Evolutionary conservation across 2,888 invertebrate genomes (phyloP).

Genomic region (Pilophorus perplexus): DNA sequence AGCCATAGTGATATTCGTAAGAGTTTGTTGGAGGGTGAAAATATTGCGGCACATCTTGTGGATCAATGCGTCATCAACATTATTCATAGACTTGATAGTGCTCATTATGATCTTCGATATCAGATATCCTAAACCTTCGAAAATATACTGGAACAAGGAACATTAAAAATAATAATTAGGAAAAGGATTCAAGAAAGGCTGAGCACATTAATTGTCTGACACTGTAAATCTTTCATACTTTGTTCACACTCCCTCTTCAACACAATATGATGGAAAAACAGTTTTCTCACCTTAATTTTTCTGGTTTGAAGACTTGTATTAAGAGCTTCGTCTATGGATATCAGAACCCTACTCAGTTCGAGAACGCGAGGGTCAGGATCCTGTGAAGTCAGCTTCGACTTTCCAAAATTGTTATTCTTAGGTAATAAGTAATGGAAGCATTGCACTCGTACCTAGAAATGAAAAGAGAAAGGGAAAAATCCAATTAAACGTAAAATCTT

Average conservation of each 20-base stretch:
- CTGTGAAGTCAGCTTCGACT: slow-evolving; percentile 56
- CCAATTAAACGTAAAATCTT: no score
- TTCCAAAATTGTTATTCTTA: slow-evolving; percentile 54
- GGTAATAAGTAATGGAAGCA: slow-evolving; percentile 89
- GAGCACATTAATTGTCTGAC: no score
- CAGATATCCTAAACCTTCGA: slow-evolving; percentile 83
- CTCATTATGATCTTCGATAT: slow-evolving; percentile 77
- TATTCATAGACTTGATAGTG: slow-evolving; percentile 72
- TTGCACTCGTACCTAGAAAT: slow-evolving; percentile 74
- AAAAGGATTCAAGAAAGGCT: neutral
- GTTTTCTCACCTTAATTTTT: slow-evolving; percentile 62
- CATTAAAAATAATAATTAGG: neutral
- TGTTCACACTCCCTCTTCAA: no score
- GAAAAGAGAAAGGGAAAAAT: no score
- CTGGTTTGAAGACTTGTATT: slow-evolving; percentile 71
- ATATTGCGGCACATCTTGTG: slow-evolving; percentile 84
- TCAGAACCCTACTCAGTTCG: slow-evolving; percentile 73
- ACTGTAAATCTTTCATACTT: no score
- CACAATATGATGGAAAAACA: neutral
- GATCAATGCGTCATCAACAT: slow-evolving; percentile 77
- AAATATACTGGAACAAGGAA: slow-evolving; percentile 67
- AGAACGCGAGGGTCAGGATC: slow-evolving; percentile 74
- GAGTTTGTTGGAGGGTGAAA: slow-evolving; percentile 77
- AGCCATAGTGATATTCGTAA: slow-evolving; percentile 79
- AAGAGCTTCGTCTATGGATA: slow-evolving; percentile 74